Base-by-base conservation (phyloP, 2,113 vertebrate genomes). In the Mirza zaza region DNA sequence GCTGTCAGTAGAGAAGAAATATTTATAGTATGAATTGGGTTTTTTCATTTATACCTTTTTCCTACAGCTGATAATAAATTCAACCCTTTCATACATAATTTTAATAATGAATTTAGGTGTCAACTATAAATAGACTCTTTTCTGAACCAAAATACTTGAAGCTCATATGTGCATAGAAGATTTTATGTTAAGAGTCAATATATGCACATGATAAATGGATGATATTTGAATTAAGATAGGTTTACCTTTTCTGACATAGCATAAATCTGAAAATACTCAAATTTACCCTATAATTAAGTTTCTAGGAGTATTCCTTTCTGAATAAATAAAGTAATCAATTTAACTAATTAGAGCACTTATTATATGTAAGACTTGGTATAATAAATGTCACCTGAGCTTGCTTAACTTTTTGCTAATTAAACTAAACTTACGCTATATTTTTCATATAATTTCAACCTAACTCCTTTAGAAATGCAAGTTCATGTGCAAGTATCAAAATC, bases 211-310 rank as follows among this genome's bases (percentile, higher is more conserved):
- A 4, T 67, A 80, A 92, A 68, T 86, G 21, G 25, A 67, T 52
- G 70, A 36, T 79, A 92, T 95, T 95, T 87, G 48, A 90, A 68
- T 79, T 50, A 96, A 91, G 39, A 82, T 76, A 67, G 55, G 12
- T 90, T 95, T 17, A 76, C 36, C 36, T 88, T 92, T 96, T 73
- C 48, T 91, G 65, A 88, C 36, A 94, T 27, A 73, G 20, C 21
- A 80, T 90, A 93, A 80, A 93, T 90, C 65, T 92, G 76, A 94
- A 96, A 97, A 95, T 81, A 73, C 50, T 91, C 81, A 94, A 18
- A 80, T 90, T 94, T 52, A 87, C 2, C 14, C 18, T 71, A 8
- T 81, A 68, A 90, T 95, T 91, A 92, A 95, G n/a, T 70, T 23
- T 77, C 67, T 48, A 48, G 6, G 21, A 90, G 7, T 92, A 70